Conservation (phyloP, 2,888 invertebrate genomes). For the Chloroclystis v-ata region DNA sequence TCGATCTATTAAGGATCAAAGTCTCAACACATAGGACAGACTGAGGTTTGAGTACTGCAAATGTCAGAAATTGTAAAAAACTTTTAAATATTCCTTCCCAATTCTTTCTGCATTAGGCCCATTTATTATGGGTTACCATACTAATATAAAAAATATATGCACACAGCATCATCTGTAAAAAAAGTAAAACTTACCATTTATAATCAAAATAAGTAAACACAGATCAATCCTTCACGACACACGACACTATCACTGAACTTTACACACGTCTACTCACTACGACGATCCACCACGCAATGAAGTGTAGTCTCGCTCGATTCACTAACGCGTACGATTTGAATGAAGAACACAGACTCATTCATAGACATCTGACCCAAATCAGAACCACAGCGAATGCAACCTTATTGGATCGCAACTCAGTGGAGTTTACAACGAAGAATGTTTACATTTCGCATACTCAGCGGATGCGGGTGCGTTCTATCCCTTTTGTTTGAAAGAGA, state of each 20-base stretch:
- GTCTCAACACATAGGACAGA: too few species aligned
- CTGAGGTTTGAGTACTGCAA: too few species aligned
- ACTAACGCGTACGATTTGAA: constrained; percentile 7
- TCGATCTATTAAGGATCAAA: too few species aligned
- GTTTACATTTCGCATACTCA: constrained; percentile 40
- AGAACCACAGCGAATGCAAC: constrained; percentile 20
- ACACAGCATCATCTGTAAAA: too few species aligned
- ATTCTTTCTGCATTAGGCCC: too few species aligned
- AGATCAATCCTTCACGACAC: constrained; percentile 17
- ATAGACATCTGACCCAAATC: constrained; percentile 1
- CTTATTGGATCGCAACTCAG: fast-evolving
- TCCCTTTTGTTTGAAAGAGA: constrained; percentile 33
- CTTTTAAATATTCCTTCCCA: too few species aligned
- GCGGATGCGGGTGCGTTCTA: constrained; percentile 42
- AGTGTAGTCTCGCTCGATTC: constrained; percentile 1
- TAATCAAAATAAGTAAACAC: not conserved
- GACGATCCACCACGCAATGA: constrained; percentile 9
- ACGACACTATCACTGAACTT: constrained; percentile 13
- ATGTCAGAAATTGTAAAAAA: too few species aligned
- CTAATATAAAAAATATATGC: too few species aligned
- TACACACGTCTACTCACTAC: constrained; percentile 1
- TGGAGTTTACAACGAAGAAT: not conserved
- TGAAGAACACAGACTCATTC: constrained; percentile 18
- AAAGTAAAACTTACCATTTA: constrained; percentile 15
- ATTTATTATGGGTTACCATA: too few species aligned